phyloP scores from a whole-genome alignment of 2,888 invertebrate genomes.

The Lutraria lutraria region DNA sequence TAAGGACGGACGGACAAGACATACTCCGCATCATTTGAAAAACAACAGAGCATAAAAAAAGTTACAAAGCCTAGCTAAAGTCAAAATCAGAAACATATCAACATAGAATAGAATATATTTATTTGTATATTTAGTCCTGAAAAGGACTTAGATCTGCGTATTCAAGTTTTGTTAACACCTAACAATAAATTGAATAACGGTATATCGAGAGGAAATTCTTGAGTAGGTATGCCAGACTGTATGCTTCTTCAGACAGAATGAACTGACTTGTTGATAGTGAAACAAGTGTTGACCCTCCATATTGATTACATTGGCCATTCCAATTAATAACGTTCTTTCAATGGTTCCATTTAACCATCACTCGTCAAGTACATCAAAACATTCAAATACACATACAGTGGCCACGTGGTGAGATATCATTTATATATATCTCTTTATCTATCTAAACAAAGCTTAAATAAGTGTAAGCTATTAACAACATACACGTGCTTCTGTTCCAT shows the following conservation, averaged over 20 bases:
- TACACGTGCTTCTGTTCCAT: neutral
- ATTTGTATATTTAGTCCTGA: no score
- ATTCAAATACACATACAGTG: neutral
- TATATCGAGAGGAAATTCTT: neutral
- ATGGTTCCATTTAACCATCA: neutral
- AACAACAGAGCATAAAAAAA: no score
- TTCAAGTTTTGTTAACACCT: neutral
- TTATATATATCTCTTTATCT: neutral
- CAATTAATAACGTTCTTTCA: neutral
- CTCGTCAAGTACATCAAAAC: neutral
- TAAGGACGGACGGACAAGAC: no score
- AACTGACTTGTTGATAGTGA: neutral
- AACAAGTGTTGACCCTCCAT: neutral
- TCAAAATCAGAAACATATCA: no score
- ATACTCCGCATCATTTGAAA: no score
- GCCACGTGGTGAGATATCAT: neutral
- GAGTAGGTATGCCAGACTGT: neutral
- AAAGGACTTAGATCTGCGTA: no score
- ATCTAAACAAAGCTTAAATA: neutral
- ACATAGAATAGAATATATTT: no score
- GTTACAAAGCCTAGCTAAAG: no score
- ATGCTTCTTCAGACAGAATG: neutral
- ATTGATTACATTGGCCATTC: neutral
- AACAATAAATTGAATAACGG: neutral
- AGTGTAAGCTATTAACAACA: neutral